Percentiles rank a stretch among this genome's conserved stretches.
phyloP scores from a whole-genome alignment of 2,113 vertebrate genomes.

The Corythornis cristatus region DNA sequence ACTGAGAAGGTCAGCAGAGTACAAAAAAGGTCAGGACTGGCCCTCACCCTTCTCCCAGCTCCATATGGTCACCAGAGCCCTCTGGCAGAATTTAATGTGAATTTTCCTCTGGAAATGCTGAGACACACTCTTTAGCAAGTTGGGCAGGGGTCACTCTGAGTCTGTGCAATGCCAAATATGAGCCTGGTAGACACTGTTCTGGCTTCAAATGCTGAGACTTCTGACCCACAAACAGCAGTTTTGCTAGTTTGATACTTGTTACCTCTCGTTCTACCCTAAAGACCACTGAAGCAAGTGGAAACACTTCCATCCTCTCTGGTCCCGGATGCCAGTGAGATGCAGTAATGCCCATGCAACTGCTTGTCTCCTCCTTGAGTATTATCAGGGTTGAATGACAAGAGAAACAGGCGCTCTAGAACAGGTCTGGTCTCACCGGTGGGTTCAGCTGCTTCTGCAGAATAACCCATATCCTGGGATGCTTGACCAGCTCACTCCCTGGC shows the following conservation, averaged over 20 bases:
- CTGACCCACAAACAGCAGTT: accelerated
- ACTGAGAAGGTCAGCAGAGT: neutral
- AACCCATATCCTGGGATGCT: neutral
- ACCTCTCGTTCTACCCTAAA: neutral
- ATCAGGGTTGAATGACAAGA: neutral
- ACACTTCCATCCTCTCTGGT: neutral
- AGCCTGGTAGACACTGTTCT: accelerated
- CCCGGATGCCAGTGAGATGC: neutral
- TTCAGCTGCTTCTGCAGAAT: neutral
- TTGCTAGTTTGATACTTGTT: accelerated
- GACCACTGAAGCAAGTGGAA: neutral
- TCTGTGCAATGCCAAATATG: accelerated
- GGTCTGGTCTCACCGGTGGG: neutral
- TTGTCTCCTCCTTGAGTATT: neutral
- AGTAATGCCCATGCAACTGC: neutral
- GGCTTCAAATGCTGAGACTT: accelerated
- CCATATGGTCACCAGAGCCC: slow-evolving; percentile 12
- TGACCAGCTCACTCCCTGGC: neutral
- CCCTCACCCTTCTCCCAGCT: neutral
- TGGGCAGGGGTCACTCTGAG: neutral
- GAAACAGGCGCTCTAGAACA: neutral
- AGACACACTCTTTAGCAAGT: neutral
- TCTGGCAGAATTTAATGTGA: neutral
- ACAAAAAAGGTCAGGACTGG: slow-evolving; percentile 24
- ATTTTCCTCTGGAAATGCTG: neutral